Base-by-base conservation (phyloP, 2,888 invertebrate genomes). In the Macrophya annulata region DNA sequence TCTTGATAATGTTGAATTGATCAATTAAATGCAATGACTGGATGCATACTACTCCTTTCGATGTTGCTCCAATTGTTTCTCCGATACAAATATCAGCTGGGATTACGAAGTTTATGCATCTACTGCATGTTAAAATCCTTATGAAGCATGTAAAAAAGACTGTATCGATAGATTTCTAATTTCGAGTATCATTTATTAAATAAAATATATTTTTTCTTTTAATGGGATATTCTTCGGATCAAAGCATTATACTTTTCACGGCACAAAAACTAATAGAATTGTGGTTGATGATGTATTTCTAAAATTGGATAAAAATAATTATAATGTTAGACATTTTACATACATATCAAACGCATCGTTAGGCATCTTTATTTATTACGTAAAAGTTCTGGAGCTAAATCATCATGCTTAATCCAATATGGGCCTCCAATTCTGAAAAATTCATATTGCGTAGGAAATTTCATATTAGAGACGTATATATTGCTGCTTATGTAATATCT, bases 341-440 rank as follows among this genome's bases (percentile, higher is more conserved):
- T 83, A 83, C 83, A 83, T 83, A 83, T 83, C 83, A 83, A 83
- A 65, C 68, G 31, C 45, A 48, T 48, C 51, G 51, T 68, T 48
- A 51, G 48, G 40, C 48, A 21, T 59, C 37, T 65, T 68, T 68
- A 55, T 51, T 83, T 83, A 62, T 31, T 4, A 21, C 21, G 40
- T n/a, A 83, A 45, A 71, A 68, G 17, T 48, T n/a, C 17, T 31
- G 48, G 37, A 71, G 51, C 40, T 31, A 79, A 55, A 62, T 59
- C 1, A 12, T 59, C 81, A 62, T 81, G 43, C 21, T 43, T 43
- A 62, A 55, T 77, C 37, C 4, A 77, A 77, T 55, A 17, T 31
- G 77, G 37, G 81, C 62, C 81, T 59, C 62, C 62, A 62, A 21
- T 81, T 59, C 21, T 79, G 21, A 55, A 37, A 45, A 79, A 10